Evolutionary conservation across 2,113 vertebrate genomes (phyloP).

Genomic region (Australoheros scitulus): DNA sequence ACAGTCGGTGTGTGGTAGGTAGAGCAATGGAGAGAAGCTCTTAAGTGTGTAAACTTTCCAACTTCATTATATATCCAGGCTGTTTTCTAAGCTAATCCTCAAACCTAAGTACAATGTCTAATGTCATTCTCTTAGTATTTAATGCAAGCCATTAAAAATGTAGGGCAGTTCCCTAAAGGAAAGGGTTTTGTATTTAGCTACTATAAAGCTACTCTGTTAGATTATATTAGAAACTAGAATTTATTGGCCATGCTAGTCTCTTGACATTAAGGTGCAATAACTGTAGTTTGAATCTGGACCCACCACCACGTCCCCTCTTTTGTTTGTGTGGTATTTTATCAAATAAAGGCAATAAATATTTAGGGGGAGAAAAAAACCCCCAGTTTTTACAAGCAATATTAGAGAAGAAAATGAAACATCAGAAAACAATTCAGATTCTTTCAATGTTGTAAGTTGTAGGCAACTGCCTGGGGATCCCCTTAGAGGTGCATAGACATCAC

Average conservation of each 20-base stretch:
- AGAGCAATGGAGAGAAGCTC: constrained; percentile 3
- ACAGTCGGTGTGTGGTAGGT: constrained; percentile 15
- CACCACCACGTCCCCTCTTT: neutral
- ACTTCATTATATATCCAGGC: neutral
- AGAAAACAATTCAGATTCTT: constrained; percentile 22
- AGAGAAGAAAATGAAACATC: constrained; percentile 14
- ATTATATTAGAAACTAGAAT: neutral
- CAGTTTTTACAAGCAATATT: neutral
- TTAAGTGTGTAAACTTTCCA: neutral
- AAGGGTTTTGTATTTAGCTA: neutral
- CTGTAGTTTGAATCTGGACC: neutral
- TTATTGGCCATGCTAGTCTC: neutral
- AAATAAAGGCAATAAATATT: neutral
- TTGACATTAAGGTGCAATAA: neutral
- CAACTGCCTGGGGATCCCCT: constrained; percentile 25
- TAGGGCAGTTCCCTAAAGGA: neutral
- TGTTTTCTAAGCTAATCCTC: constrained; percentile 11
- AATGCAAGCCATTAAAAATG: neutral
- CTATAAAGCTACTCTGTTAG: constrained; percentile 4
- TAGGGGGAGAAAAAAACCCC: neutral
- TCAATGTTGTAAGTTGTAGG: constrained; percentile 1
- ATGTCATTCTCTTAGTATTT: constrained; percentile 1
- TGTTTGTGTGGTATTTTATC: neutral
- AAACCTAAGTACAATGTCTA: constrained; percentile 1
- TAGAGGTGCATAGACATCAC: constrained; percentile 35